A percentile compares a stretch with the other conserved stretches of the same genome.
These are phyloP conservation scores for Trialeurodes vaporariorum DNA, from an alignment of 1,140 invertebrate species.

Conservation along the genomic window DNA sequence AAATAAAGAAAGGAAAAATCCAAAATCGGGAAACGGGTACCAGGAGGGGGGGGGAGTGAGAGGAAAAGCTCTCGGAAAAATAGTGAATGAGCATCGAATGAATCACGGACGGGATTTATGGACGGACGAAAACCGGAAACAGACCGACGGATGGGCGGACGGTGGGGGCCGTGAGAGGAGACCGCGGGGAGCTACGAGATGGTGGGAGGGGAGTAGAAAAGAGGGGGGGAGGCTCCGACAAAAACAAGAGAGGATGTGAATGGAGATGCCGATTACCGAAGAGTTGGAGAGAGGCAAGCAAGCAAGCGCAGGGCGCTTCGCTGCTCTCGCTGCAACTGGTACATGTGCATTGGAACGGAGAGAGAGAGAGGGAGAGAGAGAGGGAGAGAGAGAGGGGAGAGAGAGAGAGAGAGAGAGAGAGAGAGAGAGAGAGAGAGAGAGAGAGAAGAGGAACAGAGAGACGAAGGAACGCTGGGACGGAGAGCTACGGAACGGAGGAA, in stretches of 20 bases:
- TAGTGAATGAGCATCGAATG: not conserved
- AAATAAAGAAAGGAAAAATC: not conserved
- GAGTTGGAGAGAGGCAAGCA: not conserved
- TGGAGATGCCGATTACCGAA: not conserved
- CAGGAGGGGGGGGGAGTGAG: not conserved
- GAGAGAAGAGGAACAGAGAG: not conserved
- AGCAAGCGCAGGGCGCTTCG: no score
- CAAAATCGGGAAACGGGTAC: not conserved
- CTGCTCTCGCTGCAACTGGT: no score
- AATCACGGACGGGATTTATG: not conserved
- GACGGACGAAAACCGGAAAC: not conserved
- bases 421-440: not conserved
- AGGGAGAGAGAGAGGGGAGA: no score
- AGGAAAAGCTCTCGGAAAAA: not conserved
- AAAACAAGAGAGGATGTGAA: not conserved
- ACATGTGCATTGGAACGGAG: no score
- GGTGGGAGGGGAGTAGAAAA: not conserved
- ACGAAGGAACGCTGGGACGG: not conserved
- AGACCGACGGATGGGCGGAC: not conserved
- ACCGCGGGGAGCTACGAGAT: not conserved
- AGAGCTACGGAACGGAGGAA: not conserved
- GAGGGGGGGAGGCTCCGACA: not conserved
- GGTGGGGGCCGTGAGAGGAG: not conserved
- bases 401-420: not conserved
- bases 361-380: no score